Evolutionary conservation across 2,797 vertebrate species (phyloP).

Genomic region (Rhinella marina): DNA sequence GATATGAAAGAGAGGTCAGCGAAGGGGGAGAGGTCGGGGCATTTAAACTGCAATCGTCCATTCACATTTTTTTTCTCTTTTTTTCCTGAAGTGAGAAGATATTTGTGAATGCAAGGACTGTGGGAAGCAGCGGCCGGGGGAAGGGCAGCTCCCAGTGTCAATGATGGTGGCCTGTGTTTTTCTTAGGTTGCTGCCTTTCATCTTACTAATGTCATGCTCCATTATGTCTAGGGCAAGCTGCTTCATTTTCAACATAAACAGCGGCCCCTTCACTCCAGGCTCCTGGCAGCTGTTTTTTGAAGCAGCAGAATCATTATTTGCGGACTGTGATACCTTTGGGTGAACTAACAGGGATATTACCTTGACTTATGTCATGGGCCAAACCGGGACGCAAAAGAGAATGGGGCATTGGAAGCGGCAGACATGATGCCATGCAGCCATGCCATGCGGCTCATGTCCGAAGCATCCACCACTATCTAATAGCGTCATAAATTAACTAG

Average conservation of each 20-base stretch:
- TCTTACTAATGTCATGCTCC: constrained; percentile 71
- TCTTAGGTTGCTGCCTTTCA: constrained; percentile 71
- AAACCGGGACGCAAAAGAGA: neutral
- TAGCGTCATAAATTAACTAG: neutral
- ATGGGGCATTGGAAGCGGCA: neutral
- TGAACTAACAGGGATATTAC: constrained; percentile 6
- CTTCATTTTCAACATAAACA: constrained; percentile 70
- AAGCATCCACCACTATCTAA: neutral
- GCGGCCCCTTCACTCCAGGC: constrained; percentile 59
- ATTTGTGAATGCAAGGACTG: constrained; percentile 69
- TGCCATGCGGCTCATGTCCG: neutral
- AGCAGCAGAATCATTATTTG: constrained; percentile 40
- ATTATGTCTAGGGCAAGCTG: constrained; percentile 70
- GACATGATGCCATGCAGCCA: neutral
- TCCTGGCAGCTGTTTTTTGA: constrained; percentile 55
- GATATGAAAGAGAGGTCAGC: constrained; percentile 79
- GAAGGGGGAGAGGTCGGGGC: constrained; percentile 75
- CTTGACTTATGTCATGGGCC: neutral
- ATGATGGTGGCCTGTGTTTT: constrained; percentile 72
- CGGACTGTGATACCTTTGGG: constrained; percentile 15
- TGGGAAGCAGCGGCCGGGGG: constrained; percentile 74
- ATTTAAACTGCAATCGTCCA: constrained; percentile 79
- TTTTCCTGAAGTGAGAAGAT: constrained; percentile 72
- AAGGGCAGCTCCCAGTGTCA: constrained; percentile 65
- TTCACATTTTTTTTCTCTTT: constrained; percentile 67